Evolutionary conservation across 2,113 vertebrate species (phyloP), one percentile per base, ranked within the genome.

Genomic region (Heterotilapia buettikoferi): DNA sequence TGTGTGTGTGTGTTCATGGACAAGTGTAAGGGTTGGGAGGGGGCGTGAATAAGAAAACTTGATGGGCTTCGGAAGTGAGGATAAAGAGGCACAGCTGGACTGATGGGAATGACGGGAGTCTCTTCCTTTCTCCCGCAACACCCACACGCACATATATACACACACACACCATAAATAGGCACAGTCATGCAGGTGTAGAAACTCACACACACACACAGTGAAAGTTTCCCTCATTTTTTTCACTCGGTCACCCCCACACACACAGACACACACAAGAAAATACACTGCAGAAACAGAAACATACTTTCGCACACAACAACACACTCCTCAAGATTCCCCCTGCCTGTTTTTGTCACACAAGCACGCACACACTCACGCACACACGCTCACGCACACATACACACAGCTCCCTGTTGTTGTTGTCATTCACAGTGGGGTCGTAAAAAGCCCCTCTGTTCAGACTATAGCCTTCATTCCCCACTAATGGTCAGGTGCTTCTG

Each of bases 31-130:
- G 82, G 36, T 12, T 29, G 19, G 56, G 36, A 85, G 88, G 83
- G 84, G 85, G 92, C 86, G 36, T 94, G 91, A 89, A 95, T 91
- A 95, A 95, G 85, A 73, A 40, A 92, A 86, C 83, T 92, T 94
- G 90, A 95, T 93, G 90, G 92, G 88, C 90, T 94, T 89, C 93
- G 94, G 96, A 96, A 96, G 93, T 93, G 61, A 2, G 53, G 92
- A 93, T 94, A 94, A 95, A 93, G 93, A 92, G 80, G 84, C 94
- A 95, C 94, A 96, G 93, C 93, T 95, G 95, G 95, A 94, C 84
- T 92, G 92, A 95, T 88, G 90, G 89, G 90, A 92, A 89, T 50
- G 87, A 90, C 85, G 91, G 90, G 80, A 68, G 56, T 84, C 54
- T 45, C 85, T 82, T 80, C 40, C 53, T 57, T 45, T 68, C 61